Base-by-base conservation (phyloP, 2,113 vertebrate genomes). In the Sturnira hondurensis region DNA sequence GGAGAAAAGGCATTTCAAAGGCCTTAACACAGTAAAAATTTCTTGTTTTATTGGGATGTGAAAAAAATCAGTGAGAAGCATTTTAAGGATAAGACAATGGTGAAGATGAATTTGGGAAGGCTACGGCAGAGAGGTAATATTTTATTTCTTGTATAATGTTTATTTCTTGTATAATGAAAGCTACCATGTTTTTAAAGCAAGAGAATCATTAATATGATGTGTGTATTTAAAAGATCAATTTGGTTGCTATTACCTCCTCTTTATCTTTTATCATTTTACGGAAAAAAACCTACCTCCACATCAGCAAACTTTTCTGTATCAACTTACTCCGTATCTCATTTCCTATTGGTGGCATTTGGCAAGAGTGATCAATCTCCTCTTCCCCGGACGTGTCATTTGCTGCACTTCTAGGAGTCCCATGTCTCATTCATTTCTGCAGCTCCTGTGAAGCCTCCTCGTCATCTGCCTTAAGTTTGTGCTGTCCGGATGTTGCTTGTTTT, bases 401-500 rank as follows among this genome's bases (percentile, higher is more conserved):
- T 73, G 1, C 7, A 50, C 31, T 88, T 76, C 20, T 1, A 52
- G 31, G 33, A 63, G 2, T 15, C 20, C 26, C 4, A 8, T 31
- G 14, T 26, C 28, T 90, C 33, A 28, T 4, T 2, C 38, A 31
- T 36, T 12, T 58, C 71, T n/a, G 17, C n/a, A 24, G 24, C 20
- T 93, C 19, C 16, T 20, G 4, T 3, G 10, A 22, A 85, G n/a
- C 1, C 7, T 52, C 2, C 14, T 54, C 24, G 41, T 47, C 22
- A 45, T 58, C 26, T 45, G 19, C 31, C 2, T 7, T 58, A 38
- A 14, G 9, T 54, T 56, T 86, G 26, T 61, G 2, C 8, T 10
- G 7, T 74, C n/a, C n/a, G 17, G 24, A 58, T 77, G 26, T 31
- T 80, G 36, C 8, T n/a, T 24, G 90, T 94, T 94, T 93, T 73